These are phyloP conservation scores for Choloepus didactylus DNA, from an alignment of 2,797 vertebrate species.

Conservation along the genomic window DNA sequence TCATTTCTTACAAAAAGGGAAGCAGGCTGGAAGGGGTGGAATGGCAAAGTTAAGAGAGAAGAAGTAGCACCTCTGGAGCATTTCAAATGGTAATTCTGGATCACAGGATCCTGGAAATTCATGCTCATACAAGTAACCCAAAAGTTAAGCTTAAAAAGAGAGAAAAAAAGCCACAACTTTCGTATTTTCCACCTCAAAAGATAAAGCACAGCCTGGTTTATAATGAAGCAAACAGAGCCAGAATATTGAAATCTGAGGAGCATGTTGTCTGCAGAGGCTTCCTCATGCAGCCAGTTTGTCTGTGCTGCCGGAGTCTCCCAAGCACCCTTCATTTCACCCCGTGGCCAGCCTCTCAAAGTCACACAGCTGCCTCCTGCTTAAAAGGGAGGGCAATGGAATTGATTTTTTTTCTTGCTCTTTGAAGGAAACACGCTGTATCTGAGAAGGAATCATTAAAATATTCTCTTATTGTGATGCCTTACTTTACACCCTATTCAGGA, in stretches of 20 bases:
- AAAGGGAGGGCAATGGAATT: not conserved
- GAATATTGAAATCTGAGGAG: not conserved
- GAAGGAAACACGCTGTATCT: not conserved
- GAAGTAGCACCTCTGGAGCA: too few species aligned
- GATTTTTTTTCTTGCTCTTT: not conserved
- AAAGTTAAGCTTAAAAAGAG: not conserved
- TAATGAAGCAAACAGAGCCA: not conserved
- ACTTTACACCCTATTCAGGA: not conserved
- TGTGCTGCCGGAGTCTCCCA: not conserved
- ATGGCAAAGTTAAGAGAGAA: not conserved
- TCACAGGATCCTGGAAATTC: not conserved
- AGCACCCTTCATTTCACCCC: fast-evolving
- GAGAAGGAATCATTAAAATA: not conserved
- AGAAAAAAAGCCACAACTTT: not conserved
- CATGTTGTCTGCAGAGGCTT: not conserved
- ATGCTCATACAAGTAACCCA: not conserved
- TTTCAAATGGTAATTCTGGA: not conserved
- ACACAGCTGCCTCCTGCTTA: not conserved
- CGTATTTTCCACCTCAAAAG: not conserved
- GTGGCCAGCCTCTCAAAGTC: not conserved
- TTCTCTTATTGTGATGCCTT: not conserved
- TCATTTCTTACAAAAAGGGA: not conserved
- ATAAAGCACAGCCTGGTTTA: not conserved
- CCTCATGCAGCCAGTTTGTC: not conserved
- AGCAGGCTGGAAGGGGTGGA: not conserved